These are phyloP conservation scores for Anoplopoma fimbria DNA, from an alignment of 2,113 vertebrate species.

Conservation along the genomic window DNA sequence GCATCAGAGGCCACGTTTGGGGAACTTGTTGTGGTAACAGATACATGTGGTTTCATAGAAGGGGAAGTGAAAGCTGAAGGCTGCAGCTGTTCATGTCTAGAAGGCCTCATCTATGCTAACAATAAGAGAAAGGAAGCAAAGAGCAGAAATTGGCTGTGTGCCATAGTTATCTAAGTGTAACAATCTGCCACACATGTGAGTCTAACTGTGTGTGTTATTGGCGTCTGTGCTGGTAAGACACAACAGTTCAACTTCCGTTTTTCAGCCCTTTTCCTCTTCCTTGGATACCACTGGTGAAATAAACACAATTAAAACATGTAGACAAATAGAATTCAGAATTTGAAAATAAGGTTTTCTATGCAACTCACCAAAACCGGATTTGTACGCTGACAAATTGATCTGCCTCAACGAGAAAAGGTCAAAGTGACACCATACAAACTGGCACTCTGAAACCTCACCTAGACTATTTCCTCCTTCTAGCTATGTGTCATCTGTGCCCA, in stretches of 20 bases:
- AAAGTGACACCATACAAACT: conserved; percentile 41
- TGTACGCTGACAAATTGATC: conserved; percentile 8
- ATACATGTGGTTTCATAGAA: conserved; percentile 74
- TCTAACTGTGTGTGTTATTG: conserved; percentile 16
- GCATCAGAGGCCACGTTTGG: conserved; percentile 73
- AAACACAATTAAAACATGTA: not conserved
- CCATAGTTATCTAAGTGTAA: conserved; percentile 51
- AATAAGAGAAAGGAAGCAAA: conserved; percentile 72
- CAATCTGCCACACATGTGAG: conserved; percentile 34
- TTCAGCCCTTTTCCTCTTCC: conserved; percentile 14
- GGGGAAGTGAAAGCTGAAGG: conserved; percentile 78
- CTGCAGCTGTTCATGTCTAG: conserved; percentile 78
- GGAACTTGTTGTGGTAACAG: conserved; percentile 82
- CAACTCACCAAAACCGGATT: not conserved
- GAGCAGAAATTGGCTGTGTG: conserved; percentile 66
- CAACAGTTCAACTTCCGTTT: conserved; percentile 28
- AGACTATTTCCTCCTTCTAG: conserved; percentile 28
- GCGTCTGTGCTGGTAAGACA: not conserved
- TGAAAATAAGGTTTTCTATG: not conserved
- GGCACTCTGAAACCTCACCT: conserved; percentile 29
- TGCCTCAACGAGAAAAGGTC: conserved; percentile 28
- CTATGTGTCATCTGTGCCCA: conserved; percentile 38
- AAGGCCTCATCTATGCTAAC: conserved; percentile 65
- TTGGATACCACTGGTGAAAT: conserved; percentile 1
- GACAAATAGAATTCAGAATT: not conserved